Percentiles rank a stretch among this genome's conserved stretches.
Evolutionary conservation across 2,113 vertebrate species (phyloP).

Genomic region (Rhineura floridana): DNA sequence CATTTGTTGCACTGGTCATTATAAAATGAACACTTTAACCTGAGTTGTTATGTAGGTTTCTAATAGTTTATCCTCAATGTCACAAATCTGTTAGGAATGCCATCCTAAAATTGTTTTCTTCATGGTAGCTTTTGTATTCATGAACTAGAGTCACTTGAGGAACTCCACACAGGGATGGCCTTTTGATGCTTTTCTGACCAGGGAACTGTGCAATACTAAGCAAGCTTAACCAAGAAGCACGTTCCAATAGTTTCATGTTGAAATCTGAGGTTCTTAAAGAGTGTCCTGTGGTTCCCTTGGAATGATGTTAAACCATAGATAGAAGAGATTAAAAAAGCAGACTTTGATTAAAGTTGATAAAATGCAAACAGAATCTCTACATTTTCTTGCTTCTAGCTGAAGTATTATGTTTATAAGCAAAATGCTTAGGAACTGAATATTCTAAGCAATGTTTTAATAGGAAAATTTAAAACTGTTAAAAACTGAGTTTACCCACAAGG

Average conservation of each 20-base stretch:
- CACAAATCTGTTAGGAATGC: not conserved
- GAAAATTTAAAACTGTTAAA: not conserved
- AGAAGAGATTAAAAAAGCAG: not conserved
- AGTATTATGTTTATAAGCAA: not conserved
- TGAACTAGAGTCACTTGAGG: not conserved
- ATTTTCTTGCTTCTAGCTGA: accelerated
- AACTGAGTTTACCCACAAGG: not conserved
- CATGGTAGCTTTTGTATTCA: not conserved
- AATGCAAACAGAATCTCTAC: not conserved
- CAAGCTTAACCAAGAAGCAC: not conserved
- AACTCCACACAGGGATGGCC: not conserved
- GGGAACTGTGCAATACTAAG: not conserved
- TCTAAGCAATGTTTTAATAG: not conserved
- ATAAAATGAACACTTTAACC: not conserved
- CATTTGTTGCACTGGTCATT: not conserved
- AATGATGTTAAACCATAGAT: not conserved
- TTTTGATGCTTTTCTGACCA: not conserved
- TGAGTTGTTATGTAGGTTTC: not conserved
- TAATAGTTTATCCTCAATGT: not conserved
- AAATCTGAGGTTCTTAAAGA: not conserved
- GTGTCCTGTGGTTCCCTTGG: not conserved
- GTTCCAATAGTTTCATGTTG: too few species aligned
- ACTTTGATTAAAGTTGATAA: constrained; percentile 29
- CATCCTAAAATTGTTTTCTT: not conserved
- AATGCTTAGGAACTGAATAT: not conserved